Evolutionary conservation across 2,113 vertebrate genomes (phyloP), one percentile per base, ranked within the genome.

Genomic region (Osmerus eperlanus): DNA sequence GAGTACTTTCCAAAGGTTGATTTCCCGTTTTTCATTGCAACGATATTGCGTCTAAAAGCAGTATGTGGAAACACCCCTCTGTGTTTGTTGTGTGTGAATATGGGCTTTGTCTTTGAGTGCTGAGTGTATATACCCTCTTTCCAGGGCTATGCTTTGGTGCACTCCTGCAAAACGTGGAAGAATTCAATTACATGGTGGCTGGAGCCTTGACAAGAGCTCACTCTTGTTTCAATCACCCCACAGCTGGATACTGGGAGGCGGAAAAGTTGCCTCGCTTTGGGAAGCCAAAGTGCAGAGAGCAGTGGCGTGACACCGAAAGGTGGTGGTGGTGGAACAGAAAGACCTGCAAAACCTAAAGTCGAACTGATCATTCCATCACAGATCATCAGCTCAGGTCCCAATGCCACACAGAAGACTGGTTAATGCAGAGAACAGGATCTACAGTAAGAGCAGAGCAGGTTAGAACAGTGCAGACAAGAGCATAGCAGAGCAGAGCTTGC

Each of bases 151-250:
- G 83, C 85, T 89, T 86, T 85, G 81, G 72, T 84, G 84, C 84
- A 63, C 77, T 47, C 84, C 75, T 77, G 76, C 77, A 87, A 88
- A 91, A 90, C 82, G 77, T 76, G 84, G 84, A 84, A 79, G 78
- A 86, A 90, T 91, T 91, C 85, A 88, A 91, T 92, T 90, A 90
- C 82, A 87, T 76, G 81, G 77, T 79, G 82, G 75, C 82, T 74
- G 29, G 70, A 79, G 81, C 72, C 73, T 80, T 76, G 84, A 91
- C 89, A 87, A 80, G 75, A 78, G 76, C 86, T 86, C 74, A 76
- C 70, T 87, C 84, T 84, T 87, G 87, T 89, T 90, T 88, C 90
- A 85, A 82, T 90, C 88, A 84, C 74, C 86, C 78, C 83, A 73
- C 86, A 78, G 83, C 80, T 82, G 78, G 79, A 82, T 79, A 59